Conservation (phyloP, 2,888 invertebrate genomes). For the Sepiola atlantica region DNA sequence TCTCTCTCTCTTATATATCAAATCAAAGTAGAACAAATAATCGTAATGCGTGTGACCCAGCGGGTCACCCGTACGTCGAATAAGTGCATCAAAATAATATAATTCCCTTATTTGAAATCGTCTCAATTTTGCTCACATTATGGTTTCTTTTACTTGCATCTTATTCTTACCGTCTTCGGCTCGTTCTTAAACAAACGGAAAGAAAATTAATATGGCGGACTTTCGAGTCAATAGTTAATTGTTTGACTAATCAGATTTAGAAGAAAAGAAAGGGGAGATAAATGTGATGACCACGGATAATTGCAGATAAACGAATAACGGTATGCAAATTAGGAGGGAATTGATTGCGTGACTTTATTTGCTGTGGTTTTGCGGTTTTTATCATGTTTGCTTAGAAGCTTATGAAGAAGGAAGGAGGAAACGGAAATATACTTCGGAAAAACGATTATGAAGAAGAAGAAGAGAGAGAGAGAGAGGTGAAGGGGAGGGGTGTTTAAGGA, state of each 20-base stretch:
- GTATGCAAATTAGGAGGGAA: background rate
- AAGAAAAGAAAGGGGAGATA: background rate
- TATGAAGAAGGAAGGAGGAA: no score
- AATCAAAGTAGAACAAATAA: no score
- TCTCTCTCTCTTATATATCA: no score
- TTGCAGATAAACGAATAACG: background rate
- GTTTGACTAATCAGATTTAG: background rate
- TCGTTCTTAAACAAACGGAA: background rate
- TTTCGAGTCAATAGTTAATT: background rate
- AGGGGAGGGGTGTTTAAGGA: no score
- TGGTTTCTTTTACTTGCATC: background rate
- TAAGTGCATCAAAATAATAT: no score
- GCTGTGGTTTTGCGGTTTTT: constrained; percentile 3
- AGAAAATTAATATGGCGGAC: background rate
- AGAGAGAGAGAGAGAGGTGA: no score
- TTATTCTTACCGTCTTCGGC: background rate
- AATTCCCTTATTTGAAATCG: background rate
- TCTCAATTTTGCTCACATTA: background rate
- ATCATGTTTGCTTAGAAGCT: background rate
- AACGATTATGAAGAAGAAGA: no score
- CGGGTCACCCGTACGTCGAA: no score
- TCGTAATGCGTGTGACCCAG: no score
- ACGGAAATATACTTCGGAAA: no score
- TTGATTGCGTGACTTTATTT: background rate
- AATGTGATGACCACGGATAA: constrained; percentile 11